Conservation (phyloP, 1,140 invertebrate genomes). For the Calliphora vicina region DNA sequence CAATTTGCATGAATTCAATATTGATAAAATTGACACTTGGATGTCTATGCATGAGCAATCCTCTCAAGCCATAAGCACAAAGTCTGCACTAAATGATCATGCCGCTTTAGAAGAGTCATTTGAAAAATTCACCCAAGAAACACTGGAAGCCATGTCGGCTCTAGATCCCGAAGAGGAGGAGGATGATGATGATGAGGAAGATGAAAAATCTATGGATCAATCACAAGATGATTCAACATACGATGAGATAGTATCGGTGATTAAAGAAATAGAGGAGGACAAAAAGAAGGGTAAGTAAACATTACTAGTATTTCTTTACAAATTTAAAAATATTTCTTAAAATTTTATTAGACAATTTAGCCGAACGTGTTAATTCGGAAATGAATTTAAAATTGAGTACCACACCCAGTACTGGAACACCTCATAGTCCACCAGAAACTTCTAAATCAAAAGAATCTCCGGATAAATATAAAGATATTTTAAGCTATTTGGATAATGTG, state of each 20-base stretch:
- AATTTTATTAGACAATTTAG: conserved; percentile 48
- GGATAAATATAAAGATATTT: conserved; percentile 61
- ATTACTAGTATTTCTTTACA: not conserved
- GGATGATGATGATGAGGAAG: conserved; percentile 37
- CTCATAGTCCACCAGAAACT: conserved; percentile 39
- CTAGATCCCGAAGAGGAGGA: conserved; percentile 23
- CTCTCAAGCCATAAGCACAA: not conserved
- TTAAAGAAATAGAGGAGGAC: conserved; percentile 62
- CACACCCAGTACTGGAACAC: conserved; percentile 42
- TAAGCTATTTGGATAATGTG: conserved; percentile 60
- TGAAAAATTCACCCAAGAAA: conserved; percentile 45
- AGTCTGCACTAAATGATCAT: not conserved
- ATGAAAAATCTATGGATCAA: conserved; percentile 48
- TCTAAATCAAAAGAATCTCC: conserved; percentile 45
- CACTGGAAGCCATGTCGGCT: conserved; percentile 24
- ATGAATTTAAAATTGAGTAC: conserved; percentile 52
- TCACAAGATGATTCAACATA: conserved; percentile 57
- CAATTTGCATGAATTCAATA: conserved; percentile 59
- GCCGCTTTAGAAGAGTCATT: conserved; percentile 42
- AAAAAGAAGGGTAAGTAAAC: conserved; percentile 52
- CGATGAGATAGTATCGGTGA: conserved; percentile 60
- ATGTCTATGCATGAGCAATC: conserved; percentile 48
- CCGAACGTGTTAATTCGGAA: conserved; percentile 51
- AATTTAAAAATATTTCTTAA: not conserved
- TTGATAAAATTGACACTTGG: conserved; percentile 62